Evolutionary conservation across 1,140 invertebrate genomes (phyloP).

Genomic region (Chrysopa pallens): DNA sequence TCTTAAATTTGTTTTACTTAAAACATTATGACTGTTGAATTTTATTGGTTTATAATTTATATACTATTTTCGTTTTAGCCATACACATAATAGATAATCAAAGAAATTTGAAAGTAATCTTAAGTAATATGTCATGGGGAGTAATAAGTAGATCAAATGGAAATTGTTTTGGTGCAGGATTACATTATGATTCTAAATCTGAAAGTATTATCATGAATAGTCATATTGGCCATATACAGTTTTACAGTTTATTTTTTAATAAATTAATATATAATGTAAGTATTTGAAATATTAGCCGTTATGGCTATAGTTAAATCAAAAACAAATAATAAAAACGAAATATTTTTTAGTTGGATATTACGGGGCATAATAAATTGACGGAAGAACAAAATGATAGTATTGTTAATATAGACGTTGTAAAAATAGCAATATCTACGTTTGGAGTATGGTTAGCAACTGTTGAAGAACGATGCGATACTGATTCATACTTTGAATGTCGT

Average conservation of each 20-base stretch:
- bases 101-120: conserved; percentile 32
- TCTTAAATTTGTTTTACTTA: too few relatives aligned
- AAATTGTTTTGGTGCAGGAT: conserved; percentile 37
- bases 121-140: conserved; percentile 50
- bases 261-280: conserved; percentile 57
- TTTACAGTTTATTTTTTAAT: conserved; percentile 48
- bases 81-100: conserved; percentile 46
- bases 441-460: conserved; percentile 65
- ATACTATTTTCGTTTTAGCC: conserved; percentile 24
- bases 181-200: conserved; percentile 45
- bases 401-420: conserved; percentile 48
- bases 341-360: conserved; percentile 50
- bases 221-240: conserved; percentile 60
- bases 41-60: too few relatives aligned
- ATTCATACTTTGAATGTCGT: conserved; percentile 38
- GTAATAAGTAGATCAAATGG: conserved; percentile 23
- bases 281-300: conserved; percentile 3
- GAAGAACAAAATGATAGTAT: conserved; percentile 36
- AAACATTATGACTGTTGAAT: too few relatives aligned
- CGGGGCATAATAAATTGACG: conserved; percentile 49
- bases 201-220: conserved; percentile 57
- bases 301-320: too few relatives aligned
- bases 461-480: conserved; percentile 42
- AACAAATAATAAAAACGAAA: too few relatives aligned
- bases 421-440: conserved; percentile 41